Base-by-base conservation (phyloP, 2,888 invertebrate genomes). In the Amphiduros pacificus region DNA sequence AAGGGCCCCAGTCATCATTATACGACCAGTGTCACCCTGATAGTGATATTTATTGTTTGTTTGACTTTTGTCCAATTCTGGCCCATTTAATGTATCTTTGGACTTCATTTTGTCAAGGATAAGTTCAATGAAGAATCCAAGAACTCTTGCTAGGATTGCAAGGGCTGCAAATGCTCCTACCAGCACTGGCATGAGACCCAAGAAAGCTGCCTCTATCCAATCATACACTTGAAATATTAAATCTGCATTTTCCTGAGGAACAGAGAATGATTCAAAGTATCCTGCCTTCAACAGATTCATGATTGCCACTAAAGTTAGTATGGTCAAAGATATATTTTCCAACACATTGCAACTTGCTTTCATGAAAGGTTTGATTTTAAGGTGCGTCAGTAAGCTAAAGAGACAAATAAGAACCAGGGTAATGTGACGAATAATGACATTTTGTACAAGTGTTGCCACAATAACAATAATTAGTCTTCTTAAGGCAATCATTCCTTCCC, bases 401-500 rank as follows among this genome's bases (percentile, higher is more conserved):
- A 40, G 50, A 27, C 58, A 58, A 2, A 58, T 20, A n/a, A 2
- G 20, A n/a, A 58, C 51, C n/a, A 58, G 22, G 20, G 51, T 24
- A 26, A 51, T 14, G 22, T 58, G 58, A 5, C 53, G 36, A 22
- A 41, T 20, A 22, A 60, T 51, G 1, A 41, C 44, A 24, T 52
- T 31, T 1, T 17, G n/a, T 40, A 60, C 53, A 24, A 60, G 53
- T 2, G 60, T 53, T n/a, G 53, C 36, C 1, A 44, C 40, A 4
- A 60, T n/a, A 26, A 60, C 53, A 14, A 58, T 49, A 2, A 49
- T 31, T 9, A 66, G 51, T 11, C 66, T 44, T 6, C 64, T 29
- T 6, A 66, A 41, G 44, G 55, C 62, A 11, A 66, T 56, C 24
- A 66, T 51, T 17, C 66, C 66, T 32, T 66, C 66, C 60, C 61